These are phyloP conservation scores for Rhinoraja longicauda DNA, from an alignment of 2,797 vertebrate species.

Conservation along the genomic window DNA sequence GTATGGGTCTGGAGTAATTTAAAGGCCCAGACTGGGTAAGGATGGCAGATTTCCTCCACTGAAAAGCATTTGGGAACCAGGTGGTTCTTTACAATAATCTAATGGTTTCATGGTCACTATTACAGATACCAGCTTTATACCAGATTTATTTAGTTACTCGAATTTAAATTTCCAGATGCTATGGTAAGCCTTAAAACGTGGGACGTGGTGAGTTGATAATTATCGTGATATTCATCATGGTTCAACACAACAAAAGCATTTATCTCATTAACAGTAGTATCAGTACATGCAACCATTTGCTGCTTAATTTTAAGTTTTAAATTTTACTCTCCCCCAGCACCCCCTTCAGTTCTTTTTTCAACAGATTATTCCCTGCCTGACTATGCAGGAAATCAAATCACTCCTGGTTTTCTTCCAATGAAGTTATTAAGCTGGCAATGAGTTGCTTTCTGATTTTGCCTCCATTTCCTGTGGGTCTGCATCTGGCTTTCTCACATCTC, in stretches of 20 bases:
- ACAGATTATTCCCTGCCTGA: constrained; percentile 15
- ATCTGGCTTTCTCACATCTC: not conserved
- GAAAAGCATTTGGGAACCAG: too few species aligned
- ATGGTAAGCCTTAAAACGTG: not conserved
- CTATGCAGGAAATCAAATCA: not conserved
- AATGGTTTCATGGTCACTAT: too few species aligned
- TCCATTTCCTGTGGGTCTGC: not conserved
- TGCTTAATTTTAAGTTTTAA: not conserved
- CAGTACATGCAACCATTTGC: not conserved
- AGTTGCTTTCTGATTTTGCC: not conserved
- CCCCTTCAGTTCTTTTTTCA: not conserved
- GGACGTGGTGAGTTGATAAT: not conserved
- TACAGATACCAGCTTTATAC: too few species aligned
- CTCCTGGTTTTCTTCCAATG: constrained; percentile 12
- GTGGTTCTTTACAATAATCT: too few species aligned
- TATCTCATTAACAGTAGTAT: not conserved
- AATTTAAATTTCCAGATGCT: too few species aligned
- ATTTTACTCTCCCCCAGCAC: not conserved
- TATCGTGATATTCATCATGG: not conserved
- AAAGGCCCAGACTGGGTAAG: too few species aligned
- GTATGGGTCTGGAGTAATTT: too few species aligned
- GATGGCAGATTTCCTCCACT: too few species aligned
- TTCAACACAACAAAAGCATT: not conserved
- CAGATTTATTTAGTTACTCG: too few species aligned
- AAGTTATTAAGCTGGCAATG: constrained; percentile 10